Evolutionary conservation across 2,797 vertebrate genomes (phyloP).

Genomic region (Acanthopagrus latus): DNA sequence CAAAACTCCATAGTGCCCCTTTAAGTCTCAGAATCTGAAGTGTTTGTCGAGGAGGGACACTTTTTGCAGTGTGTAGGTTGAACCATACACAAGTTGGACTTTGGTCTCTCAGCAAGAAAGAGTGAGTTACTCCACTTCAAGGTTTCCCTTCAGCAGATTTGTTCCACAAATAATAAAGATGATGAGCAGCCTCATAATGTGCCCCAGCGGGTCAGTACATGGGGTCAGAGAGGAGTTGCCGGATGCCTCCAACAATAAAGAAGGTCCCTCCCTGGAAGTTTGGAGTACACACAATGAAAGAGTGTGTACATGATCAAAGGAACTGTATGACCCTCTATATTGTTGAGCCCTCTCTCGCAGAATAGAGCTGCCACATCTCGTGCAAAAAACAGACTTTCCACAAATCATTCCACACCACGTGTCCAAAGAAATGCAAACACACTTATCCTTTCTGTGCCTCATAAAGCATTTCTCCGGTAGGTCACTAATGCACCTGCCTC

Average conservation of each 20-base stretch:
- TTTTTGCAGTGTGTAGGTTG: conserved; percentile 16
- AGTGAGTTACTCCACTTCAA: not conserved
- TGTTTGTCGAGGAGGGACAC: not conserved
- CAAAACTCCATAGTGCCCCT: too few relatives aligned
- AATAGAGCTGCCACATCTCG: not conserved
- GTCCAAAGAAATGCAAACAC: conserved; percentile 61
- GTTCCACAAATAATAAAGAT: not conserved
- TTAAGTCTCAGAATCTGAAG: too few relatives aligned
- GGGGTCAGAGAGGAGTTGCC: conserved; percentile 7
- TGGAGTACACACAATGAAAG: conserved; percentile 28
- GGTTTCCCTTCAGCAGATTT: not conserved
- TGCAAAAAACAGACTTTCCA: conserved; percentile 15
- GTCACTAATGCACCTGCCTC: conserved; percentile 61
- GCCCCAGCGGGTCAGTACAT: not conserved
- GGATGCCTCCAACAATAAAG: conserved; percentile 9
- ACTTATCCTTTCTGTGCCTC: conserved; percentile 39
- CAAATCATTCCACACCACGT: conserved; percentile 34
- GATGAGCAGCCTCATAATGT: not conserved
- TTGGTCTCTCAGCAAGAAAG: conserved; percentile 71
- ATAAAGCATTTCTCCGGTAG: conserved; percentile 34
- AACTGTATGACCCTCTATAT: not conserved
- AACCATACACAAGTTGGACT: conserved; percentile 69
- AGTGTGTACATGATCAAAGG: not conserved
- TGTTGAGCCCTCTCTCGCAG: not conserved
- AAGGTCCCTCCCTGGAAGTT: conserved; percentile 16